Evolutionary conservation across 2,888 invertebrate species (phyloP).

Genomic region (Oscheius sp.): DNA sequence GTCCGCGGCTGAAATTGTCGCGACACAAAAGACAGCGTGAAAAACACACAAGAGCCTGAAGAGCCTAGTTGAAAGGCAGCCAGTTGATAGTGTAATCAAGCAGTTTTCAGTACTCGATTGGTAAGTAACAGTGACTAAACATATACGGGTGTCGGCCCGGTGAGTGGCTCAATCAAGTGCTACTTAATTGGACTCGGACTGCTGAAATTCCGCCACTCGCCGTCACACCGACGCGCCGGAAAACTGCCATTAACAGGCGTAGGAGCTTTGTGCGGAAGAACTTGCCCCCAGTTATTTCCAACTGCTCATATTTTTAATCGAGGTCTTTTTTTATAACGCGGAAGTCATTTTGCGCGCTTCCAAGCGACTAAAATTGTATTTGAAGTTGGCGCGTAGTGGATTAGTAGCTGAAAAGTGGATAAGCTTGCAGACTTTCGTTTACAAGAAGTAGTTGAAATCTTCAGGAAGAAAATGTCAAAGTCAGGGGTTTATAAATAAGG

Average conservation of each 20-base stretch:
- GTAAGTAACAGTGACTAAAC: conserved; percentile 9
- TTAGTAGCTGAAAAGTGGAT: no score
- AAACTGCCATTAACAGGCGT: conserved; percentile 34
- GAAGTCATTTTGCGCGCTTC: no score
- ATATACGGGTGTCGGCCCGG: conserved; percentile 28
- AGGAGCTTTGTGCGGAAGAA: no score
- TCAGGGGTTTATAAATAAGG: conserved; percentile 1
- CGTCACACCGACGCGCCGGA: conserved; percentile 30
- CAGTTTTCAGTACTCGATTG: neutral
- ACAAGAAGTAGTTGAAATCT: neutral
- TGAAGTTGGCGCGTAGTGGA: no score
- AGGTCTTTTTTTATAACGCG: no score
- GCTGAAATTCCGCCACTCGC: conserved; percentile 37
- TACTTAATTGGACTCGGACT: conserved; percentile 37
- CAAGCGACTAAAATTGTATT: no score
- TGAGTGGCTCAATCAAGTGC: conserved; percentile 38
- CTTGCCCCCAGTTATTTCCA: no score
- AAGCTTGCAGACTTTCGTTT: no score
- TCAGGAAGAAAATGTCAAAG: conserved; percentile 5
- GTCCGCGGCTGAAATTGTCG: conserved; percentile 24
- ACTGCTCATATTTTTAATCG: no score
- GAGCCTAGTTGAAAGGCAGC: conserved; percentile 1
- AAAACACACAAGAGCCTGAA: conserved; percentile 28
- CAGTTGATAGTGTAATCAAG: neutral
- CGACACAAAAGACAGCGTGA: conserved; percentile 26